These are phyloP conservation scores for Lissocephala sabroskyi DNA, from an alignment of 2,888 invertebrate genomes.

Conservation along the genomic window DNA sequence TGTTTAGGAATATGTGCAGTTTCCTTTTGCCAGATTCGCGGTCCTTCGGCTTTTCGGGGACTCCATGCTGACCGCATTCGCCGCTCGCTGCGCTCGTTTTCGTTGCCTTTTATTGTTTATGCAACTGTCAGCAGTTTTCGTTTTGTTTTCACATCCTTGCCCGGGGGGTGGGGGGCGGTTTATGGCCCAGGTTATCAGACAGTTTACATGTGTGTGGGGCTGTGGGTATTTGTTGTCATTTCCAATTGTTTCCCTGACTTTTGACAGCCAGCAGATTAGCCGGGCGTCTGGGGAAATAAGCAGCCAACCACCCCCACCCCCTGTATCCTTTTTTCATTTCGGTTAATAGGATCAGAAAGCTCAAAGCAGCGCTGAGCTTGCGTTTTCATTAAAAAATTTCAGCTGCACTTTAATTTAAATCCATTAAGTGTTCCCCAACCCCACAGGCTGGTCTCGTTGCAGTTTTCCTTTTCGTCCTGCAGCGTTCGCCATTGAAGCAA, in stretches of 20 bases:
- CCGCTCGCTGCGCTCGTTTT: conserved; percentile 22
- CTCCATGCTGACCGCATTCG: conserved; percentile 47
- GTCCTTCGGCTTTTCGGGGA: neutral
- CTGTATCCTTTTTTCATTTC: no score
- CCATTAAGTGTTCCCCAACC: no score
- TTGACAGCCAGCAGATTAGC: conserved; percentile 56
- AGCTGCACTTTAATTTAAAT: no score
- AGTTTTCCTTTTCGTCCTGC: no score
- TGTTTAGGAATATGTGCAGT: conserved; percentile 15
- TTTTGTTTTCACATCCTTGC: conserved; percentile 1
- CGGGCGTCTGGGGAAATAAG: conserved; percentile 8
- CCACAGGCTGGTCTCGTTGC: no score
- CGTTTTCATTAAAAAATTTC: no score
- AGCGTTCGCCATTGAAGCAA: conserved; percentile 22
- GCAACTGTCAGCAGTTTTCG: conserved; percentile 61
- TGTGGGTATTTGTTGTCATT: conserved; percentile 54
- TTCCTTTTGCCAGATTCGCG: conserved; percentile 6
- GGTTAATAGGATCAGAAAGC: no score
- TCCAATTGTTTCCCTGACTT: conserved; percentile 57
- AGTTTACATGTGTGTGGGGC: conserved; percentile 19
- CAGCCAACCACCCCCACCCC: no score
- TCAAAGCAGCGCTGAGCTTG: no score
- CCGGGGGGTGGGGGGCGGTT: neutral
- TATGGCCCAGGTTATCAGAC: conserved; percentile 5
- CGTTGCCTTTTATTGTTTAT: conserved; percentile 48